phyloP scores from a whole-genome alignment of 2,113 vertebrate genomes.

The Tragelaphus strepsiceros region DNA sequence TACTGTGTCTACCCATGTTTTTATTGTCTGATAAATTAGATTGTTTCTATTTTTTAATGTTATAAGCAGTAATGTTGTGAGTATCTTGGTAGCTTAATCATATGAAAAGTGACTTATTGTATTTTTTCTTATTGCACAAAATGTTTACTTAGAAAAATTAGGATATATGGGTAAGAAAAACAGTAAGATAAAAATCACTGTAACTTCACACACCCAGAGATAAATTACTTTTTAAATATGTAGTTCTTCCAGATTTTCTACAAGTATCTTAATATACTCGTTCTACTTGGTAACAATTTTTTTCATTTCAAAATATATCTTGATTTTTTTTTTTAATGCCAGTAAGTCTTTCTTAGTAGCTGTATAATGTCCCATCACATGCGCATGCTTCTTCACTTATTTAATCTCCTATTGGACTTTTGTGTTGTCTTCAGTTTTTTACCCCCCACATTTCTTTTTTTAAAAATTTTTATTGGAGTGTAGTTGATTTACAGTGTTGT shows the following conservation, averaged over 20 bases:
- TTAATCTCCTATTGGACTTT: neutral
- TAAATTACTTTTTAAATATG: neutral
- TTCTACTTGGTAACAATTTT: neutral
- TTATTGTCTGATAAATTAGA: neutral
- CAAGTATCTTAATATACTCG: neutral
- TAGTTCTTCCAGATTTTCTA: neutral
- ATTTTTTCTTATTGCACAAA: neutral
- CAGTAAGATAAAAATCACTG: neutral
- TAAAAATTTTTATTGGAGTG: neutral
- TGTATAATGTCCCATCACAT: neutral
- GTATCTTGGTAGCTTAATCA: neutral
- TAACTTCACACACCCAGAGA: neutral
- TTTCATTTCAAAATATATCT: neutral
- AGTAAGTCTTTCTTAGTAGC: neutral
- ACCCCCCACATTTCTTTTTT: neutral
- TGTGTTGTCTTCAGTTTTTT: neutral
- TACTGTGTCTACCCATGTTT: neutral
- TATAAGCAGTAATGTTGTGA: neutral
- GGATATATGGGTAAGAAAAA: neutral
- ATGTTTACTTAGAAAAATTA: neutral
- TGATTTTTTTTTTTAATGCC: neutral
- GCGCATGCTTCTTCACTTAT: neutral
- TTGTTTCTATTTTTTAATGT: neutral
- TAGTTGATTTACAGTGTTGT: neutral
- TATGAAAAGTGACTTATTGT: slow-evolving; percentile 1